A percentile compares a stretch with the other conserved stretches of the same genome.
Evolutionary conservation across 2,113 vertebrate genomes (phyloP).

Genomic region (Austrofundulus limnaeus): DNA sequence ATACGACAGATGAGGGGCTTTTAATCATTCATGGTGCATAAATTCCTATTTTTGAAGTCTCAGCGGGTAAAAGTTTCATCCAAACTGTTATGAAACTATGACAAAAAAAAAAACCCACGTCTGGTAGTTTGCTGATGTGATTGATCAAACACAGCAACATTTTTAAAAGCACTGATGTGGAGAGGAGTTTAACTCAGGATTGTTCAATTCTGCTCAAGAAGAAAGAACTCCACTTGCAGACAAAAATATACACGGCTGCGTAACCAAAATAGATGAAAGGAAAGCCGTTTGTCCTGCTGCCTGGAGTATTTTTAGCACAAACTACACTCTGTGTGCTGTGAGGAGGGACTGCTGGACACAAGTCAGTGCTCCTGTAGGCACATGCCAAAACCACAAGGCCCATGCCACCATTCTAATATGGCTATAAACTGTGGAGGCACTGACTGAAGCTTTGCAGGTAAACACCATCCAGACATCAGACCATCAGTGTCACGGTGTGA

Average conservation of each 20-base stretch:
- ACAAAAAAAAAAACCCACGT: no score
- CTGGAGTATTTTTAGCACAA: slow-evolving; percentile 75
- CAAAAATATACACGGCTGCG: slow-evolving; percentile 63
- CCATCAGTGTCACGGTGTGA: not conserved
- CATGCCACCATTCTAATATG: slow-evolving; percentile 45
- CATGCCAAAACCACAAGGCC: slow-evolving; percentile 60
- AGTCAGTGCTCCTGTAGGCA: slow-evolving; percentile 50
- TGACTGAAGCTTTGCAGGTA: slow-evolving; percentile 23
- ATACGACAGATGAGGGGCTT: slow-evolving; percentile 36
- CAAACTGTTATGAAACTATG: no score
- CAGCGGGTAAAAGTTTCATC: not conserved
- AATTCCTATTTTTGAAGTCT: not conserved
- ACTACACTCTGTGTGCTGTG: slow-evolving; percentile 53
- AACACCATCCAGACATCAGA: not conserved
- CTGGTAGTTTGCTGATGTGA: not conserved
- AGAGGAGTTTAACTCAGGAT: no score
- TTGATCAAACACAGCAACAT: not conserved
- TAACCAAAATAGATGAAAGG: slow-evolving; percentile 72
- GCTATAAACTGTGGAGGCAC: slow-evolving; percentile 40
- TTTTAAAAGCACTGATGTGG: not conserved
- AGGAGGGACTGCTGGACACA: slow-evolving; percentile 38
- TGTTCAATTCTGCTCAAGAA: no score
- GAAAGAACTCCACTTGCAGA: slow-evolving; percentile 12
- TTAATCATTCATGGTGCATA: slow-evolving; percentile 4
- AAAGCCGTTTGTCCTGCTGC: slow-evolving; percentile 48